Conservation (phyloP, 2,888 invertebrate genomes). For the Lycophotia porphyrea region DNA sequence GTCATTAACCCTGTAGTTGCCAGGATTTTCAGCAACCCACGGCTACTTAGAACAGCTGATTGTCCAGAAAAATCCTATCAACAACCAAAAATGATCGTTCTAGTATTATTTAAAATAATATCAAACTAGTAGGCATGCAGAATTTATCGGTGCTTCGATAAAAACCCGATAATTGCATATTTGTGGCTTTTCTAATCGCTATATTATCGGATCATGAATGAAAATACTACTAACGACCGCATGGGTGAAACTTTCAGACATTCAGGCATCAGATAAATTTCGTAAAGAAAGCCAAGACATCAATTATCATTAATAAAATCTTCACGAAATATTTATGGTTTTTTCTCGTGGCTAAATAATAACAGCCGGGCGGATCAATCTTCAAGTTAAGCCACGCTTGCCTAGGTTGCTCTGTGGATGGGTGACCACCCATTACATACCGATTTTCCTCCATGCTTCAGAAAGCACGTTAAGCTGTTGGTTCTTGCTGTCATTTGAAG, state of each 20-base stretch:
- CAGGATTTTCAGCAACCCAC: too few species aligned
- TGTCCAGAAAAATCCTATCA: neutral
- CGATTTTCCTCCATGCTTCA: too few species aligned
- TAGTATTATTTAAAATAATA: neutral
- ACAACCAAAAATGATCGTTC: neutral
- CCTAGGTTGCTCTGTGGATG: too few species aligned
- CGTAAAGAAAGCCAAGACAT: constrained; percentile 8
- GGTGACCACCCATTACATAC: too few species aligned
- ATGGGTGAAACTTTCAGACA: constrained; percentile 20
- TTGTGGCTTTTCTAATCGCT: constrained; percentile 21
- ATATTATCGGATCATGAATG: constrained; percentile 33
- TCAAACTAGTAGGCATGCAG: neutral
- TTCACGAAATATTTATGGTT: neutral
- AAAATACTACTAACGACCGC: constrained; percentile 31
- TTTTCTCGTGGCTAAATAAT: too few species aligned
- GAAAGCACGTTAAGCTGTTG: too few species aligned
- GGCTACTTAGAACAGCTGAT: too few species aligned
- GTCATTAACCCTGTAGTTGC: too few species aligned
- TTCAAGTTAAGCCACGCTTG: too few species aligned
- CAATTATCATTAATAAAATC: neutral
- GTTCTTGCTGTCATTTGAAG: too few species aligned
- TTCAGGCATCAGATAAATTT: constrained; percentile 30
- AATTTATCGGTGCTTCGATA: constrained; percentile 31
- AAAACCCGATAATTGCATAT: constrained; percentile 23
- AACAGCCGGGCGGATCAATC: too few species aligned